Base-by-base conservation (phyloP, 2,888 invertebrate species). In the Julus scanicus region DNA sequence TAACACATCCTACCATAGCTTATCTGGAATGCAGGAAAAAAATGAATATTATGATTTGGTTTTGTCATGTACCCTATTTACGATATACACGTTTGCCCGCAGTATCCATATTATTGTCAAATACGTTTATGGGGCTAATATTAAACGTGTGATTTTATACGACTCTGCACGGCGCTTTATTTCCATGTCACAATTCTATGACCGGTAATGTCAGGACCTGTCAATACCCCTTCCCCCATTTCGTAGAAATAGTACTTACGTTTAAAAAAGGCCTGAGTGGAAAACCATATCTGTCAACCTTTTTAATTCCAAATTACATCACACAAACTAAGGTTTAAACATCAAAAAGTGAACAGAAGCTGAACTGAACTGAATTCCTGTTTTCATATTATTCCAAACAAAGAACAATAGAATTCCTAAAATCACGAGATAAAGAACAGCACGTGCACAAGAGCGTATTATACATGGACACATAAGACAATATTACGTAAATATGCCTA, bases 11-110 rank as follows among this genome's bases (percentile, higher is more conserved):
- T 80, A 80, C 11, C 37, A 80, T 37, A 37, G 37, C 80, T 37
- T 37, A 80, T 80, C 80, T n/a, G 37, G 80, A 80, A 80, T 80
- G 80, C 80, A 11, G 37, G 80, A n/a, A n/a, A n/a, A n/a, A 80
- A 80, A 80, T 80, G 80, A 80, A 80, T 80, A 80, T 80, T 80
- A 80, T 37, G 80, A 37, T 80, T 37, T 80, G 37, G 37, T 11
- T 80, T 80, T 80, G 80, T 3, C 80, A 80, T 37, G 9, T 37
- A n/a, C 53, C 63, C 37, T 80, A 80, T 37, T 37, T 80, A 80
- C 71, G n/a, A 71, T 29, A 80, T 11, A 13, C 37, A 37, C 15
- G 5, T 37, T 15, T 11, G 80, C 2, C 11, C 13, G 17, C n/a
- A 6, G 63, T 2, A 29, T 37, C 80, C 13, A 37, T 37, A 37